These are phyloP conservation scores for Tragelaphus buxtoni DNA, from an alignment of 2,113 vertebrate genomes.

Conservation along the genomic window DNA sequence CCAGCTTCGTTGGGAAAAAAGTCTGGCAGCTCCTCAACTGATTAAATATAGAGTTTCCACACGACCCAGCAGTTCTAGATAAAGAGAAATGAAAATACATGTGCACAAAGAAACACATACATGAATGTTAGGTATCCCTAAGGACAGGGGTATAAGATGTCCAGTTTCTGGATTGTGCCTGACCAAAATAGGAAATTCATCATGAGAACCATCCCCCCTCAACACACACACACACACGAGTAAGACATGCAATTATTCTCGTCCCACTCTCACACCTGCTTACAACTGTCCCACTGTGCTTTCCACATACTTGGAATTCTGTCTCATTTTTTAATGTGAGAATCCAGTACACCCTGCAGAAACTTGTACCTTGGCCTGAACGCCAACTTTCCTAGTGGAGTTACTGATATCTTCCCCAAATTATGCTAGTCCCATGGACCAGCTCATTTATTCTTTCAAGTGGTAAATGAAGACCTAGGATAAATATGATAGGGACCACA, in stretches of 20 bases:
- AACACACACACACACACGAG: neutral
- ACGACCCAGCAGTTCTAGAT: neutral
- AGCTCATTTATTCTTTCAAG: neutral
- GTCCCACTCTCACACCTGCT: neutral
- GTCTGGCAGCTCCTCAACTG: neutral
- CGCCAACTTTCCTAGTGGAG: neutral
- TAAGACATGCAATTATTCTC: neutral
- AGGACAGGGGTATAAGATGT: neutral
- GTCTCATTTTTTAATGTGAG: neutral
- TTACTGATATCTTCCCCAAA: neutral
- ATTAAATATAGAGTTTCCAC: neutral
- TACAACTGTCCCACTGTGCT: neutral
- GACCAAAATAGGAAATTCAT: neutral
- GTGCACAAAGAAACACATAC: neutral
- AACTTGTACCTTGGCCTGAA: neutral
- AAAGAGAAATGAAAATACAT: neutral
- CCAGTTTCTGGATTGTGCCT: neutral
- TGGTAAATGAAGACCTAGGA: neutral
- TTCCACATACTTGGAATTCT: neutral
- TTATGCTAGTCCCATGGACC: neutral
- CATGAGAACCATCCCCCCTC: neutral
- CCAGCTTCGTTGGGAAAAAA: neutral
- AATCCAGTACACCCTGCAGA: neutral
- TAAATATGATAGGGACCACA: neutral
- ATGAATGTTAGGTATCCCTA: neutral